Percentiles rank a stretch among this genome's conserved stretches.
Conservation (phyloP, 2,797 vertebrate genomes). For the Sardinella longiceps region DNA sequence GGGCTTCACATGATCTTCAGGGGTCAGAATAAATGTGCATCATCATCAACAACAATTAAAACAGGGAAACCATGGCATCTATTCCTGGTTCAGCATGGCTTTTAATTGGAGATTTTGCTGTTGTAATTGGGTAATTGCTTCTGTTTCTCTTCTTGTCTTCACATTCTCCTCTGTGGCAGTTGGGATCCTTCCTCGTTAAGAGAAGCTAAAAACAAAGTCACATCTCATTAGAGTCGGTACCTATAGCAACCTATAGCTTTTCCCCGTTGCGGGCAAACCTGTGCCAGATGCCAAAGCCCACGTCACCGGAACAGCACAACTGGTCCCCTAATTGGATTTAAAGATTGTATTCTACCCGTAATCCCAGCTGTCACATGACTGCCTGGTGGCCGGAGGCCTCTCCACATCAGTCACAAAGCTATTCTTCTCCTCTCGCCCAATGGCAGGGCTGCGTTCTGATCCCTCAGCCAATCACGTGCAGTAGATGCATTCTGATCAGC, state of each 20-base stretch:
- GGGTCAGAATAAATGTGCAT: not conserved
- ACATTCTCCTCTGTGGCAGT: constrained; percentile 25
- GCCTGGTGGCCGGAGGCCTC: constrained; percentile 5
- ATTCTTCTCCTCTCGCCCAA: constrained; percentile 25
- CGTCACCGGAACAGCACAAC: not conserved
- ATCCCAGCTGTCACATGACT: constrained; percentile 46
- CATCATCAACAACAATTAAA: not conserved
- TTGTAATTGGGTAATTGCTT: not conserved
- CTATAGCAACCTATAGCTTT: not conserved
- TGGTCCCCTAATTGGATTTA: constrained; percentile 40
- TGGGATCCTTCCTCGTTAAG: constrained; percentile 29
- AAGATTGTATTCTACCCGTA: constrained; percentile 26
- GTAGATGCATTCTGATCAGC: not conserved
- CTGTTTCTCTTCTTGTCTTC: not conserved
- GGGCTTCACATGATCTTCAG: not conserved
- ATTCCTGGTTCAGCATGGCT: not conserved
- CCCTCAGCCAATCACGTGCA: not conserved
- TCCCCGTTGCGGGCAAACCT: not conserved
- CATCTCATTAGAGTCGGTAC: not conserved
- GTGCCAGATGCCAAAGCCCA: not conserved
- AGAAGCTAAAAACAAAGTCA: not conserved
- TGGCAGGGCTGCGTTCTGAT: not conserved
- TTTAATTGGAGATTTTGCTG: not conserved
- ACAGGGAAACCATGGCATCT: not conserved
- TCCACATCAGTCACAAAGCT: constrained; percentile 18